Evolutionary conservation across 2,888 invertebrate species (phyloP), one percentile per base, ranked within the genome.

Genomic region (Lydus trimaculatus): DNA sequence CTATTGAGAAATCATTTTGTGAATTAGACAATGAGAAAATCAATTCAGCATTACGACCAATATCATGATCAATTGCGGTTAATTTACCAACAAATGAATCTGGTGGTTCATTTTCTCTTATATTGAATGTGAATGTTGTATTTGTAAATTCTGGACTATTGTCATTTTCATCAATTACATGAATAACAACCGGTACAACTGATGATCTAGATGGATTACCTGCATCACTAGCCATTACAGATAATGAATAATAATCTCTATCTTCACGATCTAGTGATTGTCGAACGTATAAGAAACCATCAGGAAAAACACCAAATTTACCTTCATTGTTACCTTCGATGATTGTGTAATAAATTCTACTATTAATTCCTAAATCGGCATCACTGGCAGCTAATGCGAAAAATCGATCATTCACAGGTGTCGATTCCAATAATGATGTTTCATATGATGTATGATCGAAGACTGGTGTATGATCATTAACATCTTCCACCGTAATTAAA

Each of bases 91-190:
- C 95, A 85, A 96, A 97, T 0, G 96, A 94, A 83, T 95, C 95
- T 0, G 92, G 90, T 0, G 94, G 93, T 74, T 94, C 94, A 84
- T 96, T 96, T 86, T 97, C 96, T 64, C 92, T 91, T 20, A 98
- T 91, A 83, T 91, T 94, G 82, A 98, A 97, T 69, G 93, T 92
- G 85, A 98, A 99, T 17, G 95, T 95, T 33, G 91, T 90, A 78
- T 98, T 96, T 2, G 92, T 92, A 85, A 99, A 99, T 82, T 93
- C 91, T 0, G 99, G 99, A 33, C 93, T 91, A 84, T 98, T 97
- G 85, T 99, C 98, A 85, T 99, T 99, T 86, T 98, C 97, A 86
- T 98, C 99, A 71, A 96, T 91, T 25, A 98, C 91, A 81, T 97
- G 96, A 72, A 98, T 93, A 20, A 97, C 94, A 1, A 98, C 93